Conservation (phyloP, 2,888 invertebrate genomes). For the Yponomeuta cagnagella region DNA sequence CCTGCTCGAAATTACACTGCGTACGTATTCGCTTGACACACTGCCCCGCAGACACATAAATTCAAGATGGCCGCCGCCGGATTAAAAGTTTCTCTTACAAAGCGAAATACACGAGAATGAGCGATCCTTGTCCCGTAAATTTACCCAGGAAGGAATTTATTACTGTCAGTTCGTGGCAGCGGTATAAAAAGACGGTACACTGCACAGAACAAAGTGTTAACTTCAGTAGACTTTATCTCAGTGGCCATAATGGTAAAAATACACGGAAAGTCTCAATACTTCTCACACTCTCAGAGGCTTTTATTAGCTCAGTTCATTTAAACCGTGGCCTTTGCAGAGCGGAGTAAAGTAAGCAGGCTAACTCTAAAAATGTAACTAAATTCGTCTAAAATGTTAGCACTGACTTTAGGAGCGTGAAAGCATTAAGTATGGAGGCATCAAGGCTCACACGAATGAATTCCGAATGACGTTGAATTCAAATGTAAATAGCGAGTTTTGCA, state of each 20-base stretch:
- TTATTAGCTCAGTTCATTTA: slow-evolving; percentile 8
- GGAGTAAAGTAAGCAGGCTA: background rate
- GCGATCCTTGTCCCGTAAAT: background rate
- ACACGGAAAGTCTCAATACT: background rate
- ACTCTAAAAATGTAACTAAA: slow-evolving; percentile 33
- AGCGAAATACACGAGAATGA: background rate
- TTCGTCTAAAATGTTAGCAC: slow-evolving; percentile 23
- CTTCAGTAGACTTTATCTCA: background rate
- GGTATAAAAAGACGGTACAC: background rate
- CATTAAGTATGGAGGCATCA: slow-evolving; percentile 11
- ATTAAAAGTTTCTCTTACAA: slow-evolving; percentile 6
- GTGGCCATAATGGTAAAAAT: background rate
- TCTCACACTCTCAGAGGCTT: background rate
- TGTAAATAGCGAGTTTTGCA: background rate
- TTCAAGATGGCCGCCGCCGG: slow-evolving; percentile 2
- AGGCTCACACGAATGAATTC: background rate
- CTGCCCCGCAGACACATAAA: slow-evolving; percentile 6
- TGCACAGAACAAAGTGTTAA: background rate
- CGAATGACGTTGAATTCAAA: background rate
- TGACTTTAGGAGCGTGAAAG: slow-evolving; percentile 16
- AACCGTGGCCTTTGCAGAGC: slow-evolving; percentile 2
- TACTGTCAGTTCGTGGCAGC: background rate
- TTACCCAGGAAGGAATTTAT: background rate
- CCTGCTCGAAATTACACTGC: background rate
- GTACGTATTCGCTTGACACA: background rate